Evolutionary conservation across 2,888 invertebrate species (phyloP), one percentile per base, ranked within the genome.

Genomic region (Hirtodrosophila trivittata): DNA sequence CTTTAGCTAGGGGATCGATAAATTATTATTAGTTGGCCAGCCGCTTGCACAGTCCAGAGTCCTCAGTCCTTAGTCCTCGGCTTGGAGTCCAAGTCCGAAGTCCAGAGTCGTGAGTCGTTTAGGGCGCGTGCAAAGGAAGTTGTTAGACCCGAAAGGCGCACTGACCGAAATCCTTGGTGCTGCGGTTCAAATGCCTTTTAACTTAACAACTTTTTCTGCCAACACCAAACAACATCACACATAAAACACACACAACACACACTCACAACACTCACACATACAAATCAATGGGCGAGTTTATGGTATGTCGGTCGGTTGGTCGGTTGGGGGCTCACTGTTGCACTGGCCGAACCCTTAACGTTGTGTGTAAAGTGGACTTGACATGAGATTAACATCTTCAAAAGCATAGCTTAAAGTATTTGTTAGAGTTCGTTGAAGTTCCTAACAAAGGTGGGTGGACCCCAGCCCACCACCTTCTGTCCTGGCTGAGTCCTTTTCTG

Each of bases 181-280:
- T 77, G 77, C 68, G 87, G 86, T 87, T 87, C 86, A 87, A 87
- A 84, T 77, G 87, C 87, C 83, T 87, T 86, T 87, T 86, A 87
- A 86, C 88, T 88, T 88, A 83, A 81, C 84, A 87, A 88, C 83
- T 87, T 87, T 86, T 84, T 85, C 86, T 78, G 88, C 77, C 74
- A 74, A 87, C 75, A 81, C 81, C 84, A 72, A 84, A 81, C 71
- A 66, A 47, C 57, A 51, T 1, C 59, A 46, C 28, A n/a, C 28
- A 28, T 9, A 28, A 58, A 13, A 41, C 18, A 35, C 35, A 54
- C 66, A 52, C 28, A 42, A 9, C 5, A 28, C 28, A 13, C 54
- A 46, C 9, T 8, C 28, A 28, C 25, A 25, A 58, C 25, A 41
- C 13, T 30, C 35, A 38, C 51, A 57, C 51, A 67, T 65, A 74